A percentile compares a stretch with the other conserved stretches of the same genome.
Conservation (phyloP, 2,888 invertebrate species). For the Sabellastarte sp. region DNA sequence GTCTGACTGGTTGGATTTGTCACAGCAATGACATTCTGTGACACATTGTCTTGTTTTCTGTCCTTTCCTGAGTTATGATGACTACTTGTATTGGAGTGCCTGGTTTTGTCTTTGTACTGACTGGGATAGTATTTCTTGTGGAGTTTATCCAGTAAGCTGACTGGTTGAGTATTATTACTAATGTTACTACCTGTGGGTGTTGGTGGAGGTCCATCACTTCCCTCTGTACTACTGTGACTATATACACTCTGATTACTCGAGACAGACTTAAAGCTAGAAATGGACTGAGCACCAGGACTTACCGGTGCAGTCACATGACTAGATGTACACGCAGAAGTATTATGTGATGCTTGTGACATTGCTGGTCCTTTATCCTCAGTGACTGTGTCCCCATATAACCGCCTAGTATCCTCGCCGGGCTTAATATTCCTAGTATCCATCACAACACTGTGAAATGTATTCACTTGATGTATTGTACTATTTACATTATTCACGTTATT, state of each 20-base stretch:
- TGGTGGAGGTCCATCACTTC: too few relatives aligned
- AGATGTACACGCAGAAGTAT: too few relatives aligned
- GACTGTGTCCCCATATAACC: too few relatives aligned
- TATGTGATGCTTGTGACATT: too few relatives aligned
- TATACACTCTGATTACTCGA: background rate
- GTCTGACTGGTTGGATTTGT: too few relatives aligned
- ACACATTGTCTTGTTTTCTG: too few relatives aligned
- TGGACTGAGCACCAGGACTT: background rate
- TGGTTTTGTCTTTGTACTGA: background rate
- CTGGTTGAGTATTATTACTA: background rate
- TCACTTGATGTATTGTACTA: background rate
- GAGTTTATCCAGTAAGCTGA: background rate
- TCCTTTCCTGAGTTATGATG: too few relatives aligned
- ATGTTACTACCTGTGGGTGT: background rate
- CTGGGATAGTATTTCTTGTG: background rate
- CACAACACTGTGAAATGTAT: background rate
- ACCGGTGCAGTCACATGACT: too few relatives aligned
- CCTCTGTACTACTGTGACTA: background rate
- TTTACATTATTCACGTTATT: background rate
- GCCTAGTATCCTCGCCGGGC: too few relatives aligned
- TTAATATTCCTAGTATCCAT: background rate
- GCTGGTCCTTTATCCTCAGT: too few relatives aligned
- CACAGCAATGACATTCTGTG: too few relatives aligned
- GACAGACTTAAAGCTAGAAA: background rate
- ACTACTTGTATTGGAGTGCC: too few relatives aligned